Base-by-base conservation (phyloP, 2,888 invertebrate genomes). In the Chymomyza procnemis region DNA sequence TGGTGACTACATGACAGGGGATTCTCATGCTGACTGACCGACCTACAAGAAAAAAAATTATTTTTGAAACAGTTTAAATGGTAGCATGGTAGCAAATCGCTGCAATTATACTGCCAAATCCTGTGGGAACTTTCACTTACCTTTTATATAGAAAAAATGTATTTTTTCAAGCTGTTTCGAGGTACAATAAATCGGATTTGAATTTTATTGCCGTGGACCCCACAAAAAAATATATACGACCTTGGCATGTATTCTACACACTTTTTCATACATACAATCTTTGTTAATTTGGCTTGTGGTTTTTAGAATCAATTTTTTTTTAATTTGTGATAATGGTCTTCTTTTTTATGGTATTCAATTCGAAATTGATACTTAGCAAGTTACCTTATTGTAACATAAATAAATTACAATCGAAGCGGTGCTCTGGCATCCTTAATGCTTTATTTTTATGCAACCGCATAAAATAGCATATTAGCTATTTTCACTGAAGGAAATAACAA, bases 71-170 rank as follows among this genome's bases (percentile, higher is more conserved):
- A 78, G 73, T 79, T 77, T 74, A 84, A 84, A 84, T 78, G 75
- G 76, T 78, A 77, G 85, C 81, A 84, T 78, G 75, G 76, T 78
- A 77, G 85, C 81, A 83, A 83, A 86, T 86, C 86, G 86, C 77
- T 71, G 76, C 83, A 83, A 84, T 83, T 83, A 86, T 73, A 74
- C 73, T 66, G 54, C 61, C 54, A 73, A 73, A 75, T 74, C 75
- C 79, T 67, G 50, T 68, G 74, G 62, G 71, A 68, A 71, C 74
- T 69, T 66, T 64, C 58, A 59, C 66, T 61, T 47, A 50, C 57
- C 52, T 34, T 47, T 48, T 16, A 52, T 48, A n/a, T 26, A 30
- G 34, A 41, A 41, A 41, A 41, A 41, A 47, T 46, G 55, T 18
- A 41, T 50, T 59, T 61, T 71, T 69, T 46, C 58, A 19, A 30